phyloP scores from a whole-genome alignment of 2,113 vertebrate genomes.

The Holacanthus passer region DNA sequence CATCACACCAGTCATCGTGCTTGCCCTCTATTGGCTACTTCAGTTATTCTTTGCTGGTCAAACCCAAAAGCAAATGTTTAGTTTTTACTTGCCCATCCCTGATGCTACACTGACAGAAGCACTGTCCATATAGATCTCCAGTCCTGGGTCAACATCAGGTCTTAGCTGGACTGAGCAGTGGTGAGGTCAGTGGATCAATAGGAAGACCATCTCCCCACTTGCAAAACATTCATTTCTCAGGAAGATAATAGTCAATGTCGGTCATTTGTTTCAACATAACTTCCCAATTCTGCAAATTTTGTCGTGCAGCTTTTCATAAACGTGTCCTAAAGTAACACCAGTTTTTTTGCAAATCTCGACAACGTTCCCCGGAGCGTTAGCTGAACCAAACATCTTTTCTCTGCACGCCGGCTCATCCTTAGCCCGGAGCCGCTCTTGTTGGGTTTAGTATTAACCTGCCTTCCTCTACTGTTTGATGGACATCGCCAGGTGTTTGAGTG shows the following conservation, averaged over 20 bases:
- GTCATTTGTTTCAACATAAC: background rate
- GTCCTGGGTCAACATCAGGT: slow-evolving; percentile 79
- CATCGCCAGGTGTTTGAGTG: slow-evolving; percentile 64
- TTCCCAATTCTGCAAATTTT: background rate
- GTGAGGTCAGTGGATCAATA: slow-evolving; percentile 77
- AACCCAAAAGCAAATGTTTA: slow-evolving; percentile 83
- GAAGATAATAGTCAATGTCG: background rate
- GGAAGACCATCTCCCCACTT: slow-evolving; percentile 33
- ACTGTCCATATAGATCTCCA: slow-evolving; percentile 69
- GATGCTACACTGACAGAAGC: slow-evolving; percentile 69
- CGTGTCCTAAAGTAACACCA: background rate
- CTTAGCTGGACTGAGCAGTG: slow-evolving; percentile 51
- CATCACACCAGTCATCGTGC: slow-evolving; percentile 10
- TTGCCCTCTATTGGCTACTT: slow-evolving; percentile 55
- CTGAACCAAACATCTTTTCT: slow-evolving; percentile 32
- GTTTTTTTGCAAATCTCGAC: background rate
- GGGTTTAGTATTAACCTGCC: slow-evolving; percentile 57
- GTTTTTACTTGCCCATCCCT: slow-evolving; percentile 68
- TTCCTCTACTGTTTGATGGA: slow-evolving; percentile 47
- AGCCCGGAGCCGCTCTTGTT: slow-evolving; percentile 60
- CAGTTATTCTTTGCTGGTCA: slow-evolving; percentile 57
- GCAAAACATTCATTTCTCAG: background rate
- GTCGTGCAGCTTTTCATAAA: background rate
- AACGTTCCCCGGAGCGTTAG: background rate
- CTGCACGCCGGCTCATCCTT: slow-evolving; percentile 38